Conservation (phyloP, 2,797 vertebrate genomes). For the Chloroceryle inda region DNA sequence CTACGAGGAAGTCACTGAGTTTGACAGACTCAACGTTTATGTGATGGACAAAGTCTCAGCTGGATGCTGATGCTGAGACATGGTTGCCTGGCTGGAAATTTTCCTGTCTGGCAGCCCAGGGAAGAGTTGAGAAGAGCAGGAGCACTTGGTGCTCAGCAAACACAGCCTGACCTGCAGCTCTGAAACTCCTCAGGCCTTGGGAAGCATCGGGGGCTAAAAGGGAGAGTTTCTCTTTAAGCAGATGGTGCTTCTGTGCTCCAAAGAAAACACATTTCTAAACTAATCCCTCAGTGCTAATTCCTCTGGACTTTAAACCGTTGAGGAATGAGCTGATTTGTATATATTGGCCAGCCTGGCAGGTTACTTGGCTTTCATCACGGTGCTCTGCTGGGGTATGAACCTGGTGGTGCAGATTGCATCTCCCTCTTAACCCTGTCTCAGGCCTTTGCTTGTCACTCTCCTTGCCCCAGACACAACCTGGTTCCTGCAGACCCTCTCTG, state of each 20-base stretch:
- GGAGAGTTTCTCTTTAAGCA: background rate
- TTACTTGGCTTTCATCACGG: slow-evolving; percentile 25
- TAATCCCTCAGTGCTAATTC: slow-evolving; percentile 53
- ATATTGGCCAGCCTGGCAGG: slow-evolving; percentile 7
- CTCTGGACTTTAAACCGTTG: slow-evolving; percentile 40
- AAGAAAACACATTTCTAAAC: slow-evolving; percentile 49
- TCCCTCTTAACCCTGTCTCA: background rate
- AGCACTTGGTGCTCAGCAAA: background rate
- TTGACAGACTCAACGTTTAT: background rate
- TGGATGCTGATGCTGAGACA: background rate
- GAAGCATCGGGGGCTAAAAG: background rate
- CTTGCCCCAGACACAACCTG: background rate
- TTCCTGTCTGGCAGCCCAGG: background rate
- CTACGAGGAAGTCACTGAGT: background rate
- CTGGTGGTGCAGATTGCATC: background rate
- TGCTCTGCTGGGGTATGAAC: background rate
- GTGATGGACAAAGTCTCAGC: background rate
- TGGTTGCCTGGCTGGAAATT: background rate
- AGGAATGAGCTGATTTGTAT: slow-evolving; percentile 61
- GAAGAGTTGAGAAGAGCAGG: background rate
- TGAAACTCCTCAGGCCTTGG: background rate
- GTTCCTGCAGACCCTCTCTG: background rate
- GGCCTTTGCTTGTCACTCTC: background rate
- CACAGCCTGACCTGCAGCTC: background rate
- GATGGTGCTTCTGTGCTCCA: background rate